phyloP scores from a whole-genome alignment of 2,888 invertebrate species.

The Plusia festucae region DNA sequence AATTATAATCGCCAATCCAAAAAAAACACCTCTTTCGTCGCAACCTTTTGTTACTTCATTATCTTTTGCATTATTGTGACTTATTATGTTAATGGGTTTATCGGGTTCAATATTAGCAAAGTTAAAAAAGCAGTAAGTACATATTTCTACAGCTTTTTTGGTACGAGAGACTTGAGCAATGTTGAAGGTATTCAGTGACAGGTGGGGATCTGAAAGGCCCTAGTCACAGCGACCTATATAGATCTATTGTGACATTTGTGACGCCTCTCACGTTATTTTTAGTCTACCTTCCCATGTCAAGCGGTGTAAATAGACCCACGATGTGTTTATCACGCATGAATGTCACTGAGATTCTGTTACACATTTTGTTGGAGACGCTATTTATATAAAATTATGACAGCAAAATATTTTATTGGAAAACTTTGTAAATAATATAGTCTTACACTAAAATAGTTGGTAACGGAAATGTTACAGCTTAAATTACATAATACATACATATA shows the following conservation, averaged over 20 bases:
- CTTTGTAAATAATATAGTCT: no score
- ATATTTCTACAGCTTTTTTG: no score
- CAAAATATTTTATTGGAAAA: no score
- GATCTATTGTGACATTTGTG: conserved; percentile 7
- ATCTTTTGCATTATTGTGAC: no score
- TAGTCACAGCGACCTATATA: conserved; percentile 3
- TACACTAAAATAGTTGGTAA: no score
- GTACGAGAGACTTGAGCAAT: background rate
- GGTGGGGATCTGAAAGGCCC: background rate
- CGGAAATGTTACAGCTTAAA: no score
- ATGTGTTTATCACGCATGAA: conserved; percentile 4
- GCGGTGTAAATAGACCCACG: conserved; percentile 2
- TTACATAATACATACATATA: no score
- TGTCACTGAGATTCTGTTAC: background rate
- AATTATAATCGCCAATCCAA: no score
- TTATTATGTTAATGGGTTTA: background rate
- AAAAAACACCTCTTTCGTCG: no score
- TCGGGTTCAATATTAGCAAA: background rate
- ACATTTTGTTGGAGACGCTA: background rate
- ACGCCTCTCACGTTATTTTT: conserved; percentile 1
- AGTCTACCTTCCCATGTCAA: background rate
- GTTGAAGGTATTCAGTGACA: background rate
- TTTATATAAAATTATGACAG: background rate
- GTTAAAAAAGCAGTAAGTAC: background rate
- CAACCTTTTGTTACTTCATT: no score